Percentiles rank a stretch among this genome's conserved stretches.
phyloP scores from a whole-genome alignment of 2,888 invertebrate species.

The Poecilus cupreus region DNA sequence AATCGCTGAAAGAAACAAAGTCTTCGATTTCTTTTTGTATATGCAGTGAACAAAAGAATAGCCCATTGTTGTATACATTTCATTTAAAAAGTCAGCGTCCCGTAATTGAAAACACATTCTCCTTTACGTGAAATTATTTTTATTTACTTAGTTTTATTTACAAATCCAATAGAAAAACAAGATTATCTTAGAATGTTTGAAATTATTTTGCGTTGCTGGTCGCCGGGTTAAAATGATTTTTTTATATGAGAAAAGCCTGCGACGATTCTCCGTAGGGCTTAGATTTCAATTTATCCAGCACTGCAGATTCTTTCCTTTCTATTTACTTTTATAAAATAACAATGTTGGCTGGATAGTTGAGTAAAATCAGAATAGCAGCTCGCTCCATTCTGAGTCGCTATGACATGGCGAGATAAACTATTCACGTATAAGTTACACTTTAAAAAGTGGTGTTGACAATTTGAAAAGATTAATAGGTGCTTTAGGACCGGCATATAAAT shows the following conservation, averaged over 20 bases:
- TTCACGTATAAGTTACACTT: conserved; percentile 8
- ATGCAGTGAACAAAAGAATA: conserved; percentile 25
- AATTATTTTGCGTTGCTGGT: not conserved
- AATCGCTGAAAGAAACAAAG: conserved; percentile 17
- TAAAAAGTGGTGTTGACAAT: conserved; percentile 53
- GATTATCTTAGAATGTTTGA: conserved; percentile 15
- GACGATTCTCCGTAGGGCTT: no score
- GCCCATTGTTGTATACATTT: conserved; percentile 31
- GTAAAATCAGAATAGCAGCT: no score
- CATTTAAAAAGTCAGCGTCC: conserved; percentile 30
- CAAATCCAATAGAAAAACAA: conserved; percentile 2
- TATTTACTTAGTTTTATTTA: conserved; percentile 9
- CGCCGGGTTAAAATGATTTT: not conserved
- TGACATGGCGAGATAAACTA: not conserved
- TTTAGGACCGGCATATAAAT: conserved; percentile 39
- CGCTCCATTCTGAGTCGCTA: not conserved
- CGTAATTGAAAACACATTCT: conserved; percentile 10
- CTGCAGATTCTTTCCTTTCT: no score
- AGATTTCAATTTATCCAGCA: no score
- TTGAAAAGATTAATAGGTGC: conserved; percentile 48
- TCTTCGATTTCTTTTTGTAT: conserved; percentile 1
- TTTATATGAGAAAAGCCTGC: not conserved
- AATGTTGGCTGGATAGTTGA: no score
- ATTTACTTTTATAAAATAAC: no score
- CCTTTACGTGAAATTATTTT: conserved; percentile 20